These are phyloP conservation scores for Globicephala melas DNA, from an alignment of 2,113 vertebrate species.

Conservation along the genomic window DNA sequence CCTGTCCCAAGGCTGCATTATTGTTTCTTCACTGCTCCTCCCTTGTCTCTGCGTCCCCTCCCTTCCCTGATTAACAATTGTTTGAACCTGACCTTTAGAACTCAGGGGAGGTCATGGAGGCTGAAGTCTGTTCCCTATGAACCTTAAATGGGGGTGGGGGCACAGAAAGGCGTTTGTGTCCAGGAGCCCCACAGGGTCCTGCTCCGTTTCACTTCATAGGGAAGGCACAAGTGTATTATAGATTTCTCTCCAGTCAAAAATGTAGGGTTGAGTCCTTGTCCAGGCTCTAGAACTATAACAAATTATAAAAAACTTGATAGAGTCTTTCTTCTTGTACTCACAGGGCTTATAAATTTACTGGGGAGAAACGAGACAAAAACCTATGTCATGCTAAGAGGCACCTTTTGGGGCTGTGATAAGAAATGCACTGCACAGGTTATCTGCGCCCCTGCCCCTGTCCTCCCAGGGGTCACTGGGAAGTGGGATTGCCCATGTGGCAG, in stretches of 20 bases:
- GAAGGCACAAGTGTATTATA: background rate
- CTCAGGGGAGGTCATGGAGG: no score
- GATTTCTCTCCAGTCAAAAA: background rate
- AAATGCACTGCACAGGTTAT: background rate
- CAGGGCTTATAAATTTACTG: background rate
- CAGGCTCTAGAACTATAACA: background rate
- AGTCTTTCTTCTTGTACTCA: background rate
- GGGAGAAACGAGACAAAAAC: background rate
- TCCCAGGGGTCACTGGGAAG: background rate
- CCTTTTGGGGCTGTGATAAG: background rate
- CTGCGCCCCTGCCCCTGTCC: fast-evolving
- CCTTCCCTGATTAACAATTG: background rate
- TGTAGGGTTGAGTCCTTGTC: background rate
- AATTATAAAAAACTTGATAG: background rate
- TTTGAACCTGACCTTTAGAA: background rate
- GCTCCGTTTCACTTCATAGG: background rate
- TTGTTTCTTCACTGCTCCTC: background rate
- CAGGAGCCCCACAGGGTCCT: background rate
- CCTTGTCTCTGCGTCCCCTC: background rate
- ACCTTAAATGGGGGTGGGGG: no score
- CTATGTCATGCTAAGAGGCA: background rate
- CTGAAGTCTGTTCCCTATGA: no score
- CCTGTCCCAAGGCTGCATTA: background rate
- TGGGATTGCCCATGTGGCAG: background rate
- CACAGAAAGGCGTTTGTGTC: background rate